Evolutionary conservation across 2,797 vertebrate genomes (phyloP).

Genomic region (Macropodus opercularis): DNA sequence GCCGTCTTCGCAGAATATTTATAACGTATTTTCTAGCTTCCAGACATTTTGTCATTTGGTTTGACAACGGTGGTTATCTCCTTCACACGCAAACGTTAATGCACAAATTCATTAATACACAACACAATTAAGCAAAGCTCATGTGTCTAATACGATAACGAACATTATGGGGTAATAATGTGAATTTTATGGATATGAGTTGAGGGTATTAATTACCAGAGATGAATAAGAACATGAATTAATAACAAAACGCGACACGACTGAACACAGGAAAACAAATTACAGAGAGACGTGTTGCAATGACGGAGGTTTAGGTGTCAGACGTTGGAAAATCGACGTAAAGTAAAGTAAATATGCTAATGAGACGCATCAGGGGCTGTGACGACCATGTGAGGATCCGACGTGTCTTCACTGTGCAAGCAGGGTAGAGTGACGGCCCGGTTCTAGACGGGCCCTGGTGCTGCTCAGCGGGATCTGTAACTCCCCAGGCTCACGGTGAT

Average conservation of each 20-base stretch:
- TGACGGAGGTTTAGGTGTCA: constrained; percentile 7
- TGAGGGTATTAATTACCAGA: constrained; percentile 59
- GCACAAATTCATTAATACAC: constrained; percentile 45
- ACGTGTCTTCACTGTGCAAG: too few relatives aligned
- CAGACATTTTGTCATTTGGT: constrained; percentile 39
- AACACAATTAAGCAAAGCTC: constrained; percentile 52
- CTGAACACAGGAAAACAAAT: constrained; percentile 34
- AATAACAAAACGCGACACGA: constrained; percentile 31
- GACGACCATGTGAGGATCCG: constrained; percentile 16
- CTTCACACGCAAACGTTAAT: constrained; percentile 37
- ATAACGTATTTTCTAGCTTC: constrained; percentile 22
- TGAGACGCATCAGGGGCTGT: not conserved
- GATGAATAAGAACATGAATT: constrained; percentile 50
- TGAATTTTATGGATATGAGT: constrained; percentile 58
- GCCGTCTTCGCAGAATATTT: constrained; percentile 33
- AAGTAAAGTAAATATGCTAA: not conserved
- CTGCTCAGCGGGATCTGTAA: too few relatives aligned
- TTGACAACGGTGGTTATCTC: constrained; percentile 37
- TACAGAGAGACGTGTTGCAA: constrained; percentile 1
- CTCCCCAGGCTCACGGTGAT: too few relatives aligned
- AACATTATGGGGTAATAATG: constrained; percentile 52
- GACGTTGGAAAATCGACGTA: constrained; percentile 25
- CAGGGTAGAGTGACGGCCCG: too few relatives aligned
- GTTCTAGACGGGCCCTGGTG: too few relatives aligned
- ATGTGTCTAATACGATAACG: constrained; percentile 50